Conservation (phyloP, 2,797 vertebrate genomes). For the Petrocephalus schoutedeni region DNA sequence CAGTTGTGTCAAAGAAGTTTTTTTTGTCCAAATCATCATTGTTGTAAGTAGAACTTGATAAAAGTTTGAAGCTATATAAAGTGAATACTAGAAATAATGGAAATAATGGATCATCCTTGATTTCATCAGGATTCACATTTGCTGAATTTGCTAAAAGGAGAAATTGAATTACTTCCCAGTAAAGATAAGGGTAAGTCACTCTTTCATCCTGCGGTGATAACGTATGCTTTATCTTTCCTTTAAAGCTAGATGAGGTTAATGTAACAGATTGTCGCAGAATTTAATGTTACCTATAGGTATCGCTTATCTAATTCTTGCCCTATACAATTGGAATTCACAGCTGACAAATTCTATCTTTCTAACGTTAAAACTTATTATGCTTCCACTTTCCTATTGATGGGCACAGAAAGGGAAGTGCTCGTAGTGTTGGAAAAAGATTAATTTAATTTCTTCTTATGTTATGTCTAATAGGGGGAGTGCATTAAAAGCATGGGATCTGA, state of each 20-base stretch:
- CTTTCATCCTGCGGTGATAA: not conserved
- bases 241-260: not conserved
- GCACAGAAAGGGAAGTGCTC: not conserved
- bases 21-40: not conserved
- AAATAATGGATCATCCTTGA: no score
- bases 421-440: not conserved
- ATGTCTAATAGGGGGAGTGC: not conserved
- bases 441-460: not conserved
- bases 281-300: not conserved
- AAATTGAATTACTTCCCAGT: not conserved
- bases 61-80: not conserved
- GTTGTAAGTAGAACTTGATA: not conserved
- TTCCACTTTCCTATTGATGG: not conserved
- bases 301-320: not conserved
- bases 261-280: not conserved
- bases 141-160: not conserved
- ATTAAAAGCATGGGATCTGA: not conserved
- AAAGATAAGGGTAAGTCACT: not conserved
- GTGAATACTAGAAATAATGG: not conserved
- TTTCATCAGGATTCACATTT: not conserved
- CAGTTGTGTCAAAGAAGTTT: not conserved
- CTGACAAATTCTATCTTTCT: not conserved
- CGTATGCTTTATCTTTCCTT: not conserved
- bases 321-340: not conserved
- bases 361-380: not conserved